Evolutionary conservation across 2,113 vertebrate genomes (phyloP).

Genomic region (Dendropsophus ebraccatus): DNA sequence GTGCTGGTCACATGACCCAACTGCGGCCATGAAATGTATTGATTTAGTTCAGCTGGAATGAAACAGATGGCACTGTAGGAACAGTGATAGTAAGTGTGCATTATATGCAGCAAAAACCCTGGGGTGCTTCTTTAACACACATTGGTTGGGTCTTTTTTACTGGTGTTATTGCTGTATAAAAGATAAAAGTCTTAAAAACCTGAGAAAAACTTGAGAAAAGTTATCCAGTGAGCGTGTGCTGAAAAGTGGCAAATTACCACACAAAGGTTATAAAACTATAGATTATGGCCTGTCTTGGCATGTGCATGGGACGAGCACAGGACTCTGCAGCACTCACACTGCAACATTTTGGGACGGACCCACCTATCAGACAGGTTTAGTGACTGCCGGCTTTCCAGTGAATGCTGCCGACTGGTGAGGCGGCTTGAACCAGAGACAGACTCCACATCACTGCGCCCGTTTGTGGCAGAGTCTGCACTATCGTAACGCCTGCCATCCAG

Average conservation of each 20-base stretch:
- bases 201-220: too few relatives aligned
- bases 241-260: too few relatives aligned
- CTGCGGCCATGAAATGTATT: too few relatives aligned
- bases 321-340: slow-evolving; percentile 64
- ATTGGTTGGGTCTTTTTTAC: too few relatives aligned
- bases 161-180: too few relatives aligned
- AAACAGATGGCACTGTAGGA: too few relatives aligned
- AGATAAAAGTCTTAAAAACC: too few relatives aligned
- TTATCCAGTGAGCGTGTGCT: not conserved
- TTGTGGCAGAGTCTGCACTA: slow-evolving; percentile 93
- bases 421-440: slow-evolving; percentile 88
- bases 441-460: slow-evolving; percentile 87
- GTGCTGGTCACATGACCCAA: too few relatives aligned
- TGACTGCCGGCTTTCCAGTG: slow-evolving; percentile 91
- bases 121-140: too few relatives aligned
- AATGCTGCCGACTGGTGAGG: slow-evolving; percentile 88
- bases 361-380: slow-evolving; percentile 86
- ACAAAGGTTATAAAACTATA: not conserved
- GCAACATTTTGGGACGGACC: slow-evolving; percentile 74
- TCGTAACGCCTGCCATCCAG: slow-evolving; percentile 83
- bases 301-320: slow-evolving; percentile 65
- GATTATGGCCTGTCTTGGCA: slow-evolving; percentile 65
- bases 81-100: too few relatives aligned
- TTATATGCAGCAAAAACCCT: too few relatives aligned
- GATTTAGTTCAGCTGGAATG: too few relatives aligned